These are phyloP conservation scores for Pseudolycoriella hygida DNA, from an alignment of 2,888 invertebrate genomes.

Conservation along the genomic window DNA sequence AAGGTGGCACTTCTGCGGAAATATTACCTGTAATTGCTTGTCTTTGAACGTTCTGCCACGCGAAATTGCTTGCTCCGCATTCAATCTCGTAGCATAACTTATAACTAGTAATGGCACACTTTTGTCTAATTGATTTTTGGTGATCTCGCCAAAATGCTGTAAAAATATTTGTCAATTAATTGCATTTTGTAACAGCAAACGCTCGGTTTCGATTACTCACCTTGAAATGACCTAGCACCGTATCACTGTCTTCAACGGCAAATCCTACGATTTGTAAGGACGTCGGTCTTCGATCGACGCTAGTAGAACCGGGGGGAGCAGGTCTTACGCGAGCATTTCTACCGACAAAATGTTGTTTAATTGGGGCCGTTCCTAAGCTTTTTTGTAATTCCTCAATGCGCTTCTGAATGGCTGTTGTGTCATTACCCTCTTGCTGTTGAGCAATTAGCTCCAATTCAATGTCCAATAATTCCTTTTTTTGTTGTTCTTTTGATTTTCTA, in stretches of 20 bases:
- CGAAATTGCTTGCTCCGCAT: slow-evolving; percentile 27
- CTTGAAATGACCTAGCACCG: slow-evolving; percentile 65
- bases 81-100: slow-evolving; percentile 26
- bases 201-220: no score
- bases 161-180: slow-evolving; percentile 12
- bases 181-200: background rate
- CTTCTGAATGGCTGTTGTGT: slow-evolving; percentile 64
- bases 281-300: slow-evolving; percentile 74
- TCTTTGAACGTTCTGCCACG: slow-evolving; percentile 44
- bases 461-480: slow-evolving; percentile 77
- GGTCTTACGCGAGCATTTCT: slow-evolving; percentile 18
- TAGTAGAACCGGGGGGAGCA: slow-evolving; percentile 25
- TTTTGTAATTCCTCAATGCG: slow-evolving; percentile 51
- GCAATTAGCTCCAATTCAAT: slow-evolving; percentile 81
- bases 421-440: slow-evolving; percentile 72
- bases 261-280: slow-evolving; percentile 77
- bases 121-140: slow-evolving; percentile 57
- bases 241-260: slow-evolving; percentile 63
- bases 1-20: no score
- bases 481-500: slow-evolving; percentile 56
- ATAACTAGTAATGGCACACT: slow-evolving; percentile 40
- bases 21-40: slow-evolving; percentile 46
- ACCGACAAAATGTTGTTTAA: slow-evolving; percentile 13
- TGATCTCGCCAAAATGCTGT: slow-evolving; percentile 75
- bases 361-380: slow-evolving; percentile 18